phyloP scores from a whole-genome alignment of 2,888 invertebrate genomes.

The Eupithecia pulchellata region DNA sequence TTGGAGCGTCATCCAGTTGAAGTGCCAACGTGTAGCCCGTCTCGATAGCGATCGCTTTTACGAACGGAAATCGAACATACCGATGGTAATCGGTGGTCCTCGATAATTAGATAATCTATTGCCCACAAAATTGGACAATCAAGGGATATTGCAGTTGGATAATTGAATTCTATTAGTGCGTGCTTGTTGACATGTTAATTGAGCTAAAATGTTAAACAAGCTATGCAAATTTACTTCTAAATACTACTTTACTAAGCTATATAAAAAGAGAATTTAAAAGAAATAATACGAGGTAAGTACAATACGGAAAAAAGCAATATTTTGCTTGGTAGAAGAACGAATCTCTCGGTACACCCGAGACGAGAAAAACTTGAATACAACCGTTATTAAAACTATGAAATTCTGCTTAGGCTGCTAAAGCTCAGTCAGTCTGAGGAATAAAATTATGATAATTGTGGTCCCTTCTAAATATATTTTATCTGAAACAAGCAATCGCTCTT shows the following conservation, averaged over 20 bases:
- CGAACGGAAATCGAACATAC: constrained; percentile 18
- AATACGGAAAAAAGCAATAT: neutral
- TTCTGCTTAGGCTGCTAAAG: neutral
- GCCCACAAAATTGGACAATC: neutral
- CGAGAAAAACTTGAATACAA: too few species aligned
- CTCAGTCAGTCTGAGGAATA: neutral
- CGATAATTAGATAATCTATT: neutral
- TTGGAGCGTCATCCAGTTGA: constrained; percentile 54
- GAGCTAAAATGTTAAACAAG: neutral
- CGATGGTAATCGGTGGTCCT: neutral
- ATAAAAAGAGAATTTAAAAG: neutral
- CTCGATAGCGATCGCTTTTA: constrained; percentile 21
- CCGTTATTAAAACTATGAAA: neutral
- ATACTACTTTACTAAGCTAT: neutral
- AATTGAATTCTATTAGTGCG: constrained; percentile 9
- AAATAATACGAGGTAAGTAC: neutral
- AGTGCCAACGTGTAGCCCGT: constrained; percentile 44
- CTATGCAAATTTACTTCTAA: neutral
- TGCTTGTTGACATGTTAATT: neutral
- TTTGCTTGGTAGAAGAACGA: neutral
- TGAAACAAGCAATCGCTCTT: neutral
- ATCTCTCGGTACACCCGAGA: too few species aligned
- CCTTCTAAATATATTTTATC: neutral
- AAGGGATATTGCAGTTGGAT: neutral
- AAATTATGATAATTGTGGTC: neutral